Evolutionary conservation across 1,140 invertebrate genomes (phyloP).

Genomic region (Hycleus phaleratus): DNA sequence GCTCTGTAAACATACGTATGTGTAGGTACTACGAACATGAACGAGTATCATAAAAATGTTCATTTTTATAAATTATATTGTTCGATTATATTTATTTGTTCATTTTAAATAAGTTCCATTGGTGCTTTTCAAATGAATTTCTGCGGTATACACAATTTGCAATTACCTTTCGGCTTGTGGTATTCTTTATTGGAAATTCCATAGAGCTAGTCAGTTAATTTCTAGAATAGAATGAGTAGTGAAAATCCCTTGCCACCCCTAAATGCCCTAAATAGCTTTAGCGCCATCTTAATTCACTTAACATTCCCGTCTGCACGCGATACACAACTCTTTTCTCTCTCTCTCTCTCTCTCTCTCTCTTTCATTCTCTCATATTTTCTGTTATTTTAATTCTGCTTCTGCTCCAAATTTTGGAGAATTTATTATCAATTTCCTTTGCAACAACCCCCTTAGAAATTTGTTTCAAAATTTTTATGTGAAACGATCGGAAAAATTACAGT

Average conservation of each 20-base stretch:
- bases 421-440: too few species aligned
- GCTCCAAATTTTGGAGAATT: too few species aligned
- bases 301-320: constrained; percentile 23
- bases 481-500: too few species aligned
- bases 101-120: too few species aligned
- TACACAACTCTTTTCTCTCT: neutral
- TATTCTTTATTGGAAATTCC: constrained; percentile 25
- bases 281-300: constrained; percentile 30
- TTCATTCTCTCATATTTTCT: neutral
- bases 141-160: constrained; percentile 1
- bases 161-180: constrained; percentile 17
- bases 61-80: too few species aligned
- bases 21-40: too few species aligned
- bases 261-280: constrained; percentile 31
- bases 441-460: too few species aligned
- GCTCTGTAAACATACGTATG: too few species aligned
- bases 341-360: neutral
- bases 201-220: constrained; percentile 24
- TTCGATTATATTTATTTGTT: too few species aligned
- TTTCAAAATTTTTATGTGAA: too few species aligned
- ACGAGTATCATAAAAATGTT: too few species aligned
- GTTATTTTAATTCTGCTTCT: too few species aligned
- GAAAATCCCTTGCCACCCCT: constrained; percentile 17
- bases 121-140: constrained; percentile 5
- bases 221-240: constrained; percentile 17